Conservation (phyloP, 2,113 vertebrate species). For the Amphilophus citrinellus region DNA sequence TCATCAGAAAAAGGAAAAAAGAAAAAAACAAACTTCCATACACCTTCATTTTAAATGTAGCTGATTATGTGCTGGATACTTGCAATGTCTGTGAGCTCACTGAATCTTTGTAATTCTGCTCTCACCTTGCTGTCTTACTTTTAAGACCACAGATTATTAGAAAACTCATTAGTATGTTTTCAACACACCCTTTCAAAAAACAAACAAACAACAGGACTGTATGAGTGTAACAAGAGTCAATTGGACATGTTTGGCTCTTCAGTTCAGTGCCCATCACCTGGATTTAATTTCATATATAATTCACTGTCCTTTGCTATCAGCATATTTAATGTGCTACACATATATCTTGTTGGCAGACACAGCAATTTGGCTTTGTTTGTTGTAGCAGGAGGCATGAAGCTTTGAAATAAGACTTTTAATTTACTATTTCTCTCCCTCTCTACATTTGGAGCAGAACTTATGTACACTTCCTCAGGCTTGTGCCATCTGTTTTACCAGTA, state of each 20-base stretch:
- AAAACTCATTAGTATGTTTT: not conserved
- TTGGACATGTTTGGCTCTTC: constrained; percentile 30
- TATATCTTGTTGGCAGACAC: constrained; percentile 23
- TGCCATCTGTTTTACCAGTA: constrained; percentile 70
- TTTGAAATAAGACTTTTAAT: constrained; percentile 65
- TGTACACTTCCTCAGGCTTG: constrained; percentile 60
- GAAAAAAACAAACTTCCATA: not conserved
- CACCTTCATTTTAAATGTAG: not conserved
- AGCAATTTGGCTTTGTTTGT: constrained; percentile 1
- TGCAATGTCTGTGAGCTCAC: not conserved
- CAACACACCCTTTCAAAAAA: not conserved
- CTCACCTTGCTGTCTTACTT: not conserved
- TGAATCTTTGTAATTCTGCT: not conserved
- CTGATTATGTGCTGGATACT: not conserved
- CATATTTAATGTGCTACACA: constrained; percentile 25
- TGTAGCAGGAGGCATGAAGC: constrained; percentile 11
- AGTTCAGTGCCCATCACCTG: not conserved
- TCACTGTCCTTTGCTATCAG: constrained; percentile 6
- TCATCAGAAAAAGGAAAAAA: constrained; percentile 19
- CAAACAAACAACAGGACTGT: not conserved
- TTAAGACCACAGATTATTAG: not conserved
- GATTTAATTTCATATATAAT: constrained; percentile 41
- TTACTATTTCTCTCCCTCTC: constrained; percentile 34
- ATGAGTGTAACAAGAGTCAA: constrained; percentile 9
- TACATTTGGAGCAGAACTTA: constrained; percentile 51